Conservation (phyloP, 2,797 vertebrate genomes). For the Chelonia mydas region DNA sequence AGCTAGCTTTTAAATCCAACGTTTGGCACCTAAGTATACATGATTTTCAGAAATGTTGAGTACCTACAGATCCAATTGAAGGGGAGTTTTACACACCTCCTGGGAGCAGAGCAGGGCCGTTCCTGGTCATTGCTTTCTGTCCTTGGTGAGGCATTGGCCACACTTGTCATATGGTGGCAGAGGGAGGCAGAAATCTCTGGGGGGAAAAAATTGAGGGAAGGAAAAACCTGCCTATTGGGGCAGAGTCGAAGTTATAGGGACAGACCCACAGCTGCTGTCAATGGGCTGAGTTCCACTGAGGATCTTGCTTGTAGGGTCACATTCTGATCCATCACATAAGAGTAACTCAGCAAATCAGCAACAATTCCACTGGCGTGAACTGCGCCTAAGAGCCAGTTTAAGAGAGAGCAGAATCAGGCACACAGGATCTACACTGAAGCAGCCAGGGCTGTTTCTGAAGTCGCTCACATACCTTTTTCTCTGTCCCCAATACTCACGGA, state of each 20-base stretch:
- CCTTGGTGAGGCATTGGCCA: not conserved
- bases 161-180: not conserved
- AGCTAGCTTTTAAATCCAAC: fast-evolving
- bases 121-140: not conserved
- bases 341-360: not conserved
- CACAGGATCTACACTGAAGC: not conserved
- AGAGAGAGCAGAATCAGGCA: not conserved
- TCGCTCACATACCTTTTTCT: not conserved
- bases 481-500: not conserved
- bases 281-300: not conserved
- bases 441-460: not conserved
- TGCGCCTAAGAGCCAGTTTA: no score
- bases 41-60: not conserved
- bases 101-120: not conserved
- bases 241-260: not conserved
- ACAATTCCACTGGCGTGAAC: not conserved
- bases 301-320: no score
- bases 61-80: not conserved
- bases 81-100: not conserved
- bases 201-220: not conserved
- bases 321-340: not conserved
- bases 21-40: not conserved
- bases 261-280: not conserved
- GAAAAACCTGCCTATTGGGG: not conserved
- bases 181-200: not conserved